A percentile compares a stretch with the other conserved stretches of the same genome.
phyloP scores from a whole-genome alignment of 2,113 vertebrate genomes.

The Hymenochirus boettgeri region DNA sequence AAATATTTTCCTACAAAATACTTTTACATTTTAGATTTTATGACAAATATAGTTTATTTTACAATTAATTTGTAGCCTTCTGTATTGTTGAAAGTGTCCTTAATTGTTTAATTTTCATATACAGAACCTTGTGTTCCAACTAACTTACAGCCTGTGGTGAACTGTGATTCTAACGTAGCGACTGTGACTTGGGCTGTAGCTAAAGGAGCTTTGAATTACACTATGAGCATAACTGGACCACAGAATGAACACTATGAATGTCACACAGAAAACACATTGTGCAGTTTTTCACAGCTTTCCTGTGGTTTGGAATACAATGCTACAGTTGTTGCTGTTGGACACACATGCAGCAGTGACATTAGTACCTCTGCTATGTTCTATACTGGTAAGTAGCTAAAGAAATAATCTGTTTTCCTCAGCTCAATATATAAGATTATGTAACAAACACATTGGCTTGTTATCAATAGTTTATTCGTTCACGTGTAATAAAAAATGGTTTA shows the following conservation, averaged over 20 bases:
- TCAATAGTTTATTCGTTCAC: no score
- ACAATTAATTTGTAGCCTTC: no score
- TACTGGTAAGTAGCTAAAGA: conserved; percentile 62
- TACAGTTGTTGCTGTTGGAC: conserved; percentile 51
- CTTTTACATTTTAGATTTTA: no score
- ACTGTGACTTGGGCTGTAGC: conserved; percentile 55
- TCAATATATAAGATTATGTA: no score
- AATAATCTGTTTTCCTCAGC: no score
- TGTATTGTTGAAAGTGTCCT: no score
- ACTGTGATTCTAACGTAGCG: conserved; percentile 54
- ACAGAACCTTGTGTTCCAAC: conserved; percentile 65
- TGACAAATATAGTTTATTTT: no score
- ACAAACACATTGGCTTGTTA: no score
- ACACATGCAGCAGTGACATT: conserved; percentile 51
- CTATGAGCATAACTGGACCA: conserved; percentile 47
- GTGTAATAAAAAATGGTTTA: no score
- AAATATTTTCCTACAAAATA: no score
- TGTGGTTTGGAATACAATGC: conserved; percentile 65
- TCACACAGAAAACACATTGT: conserved; percentile 45
- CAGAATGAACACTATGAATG: conserved; percentile 46
- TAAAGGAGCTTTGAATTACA: conserved; percentile 55
- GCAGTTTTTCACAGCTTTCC: conserved; percentile 47
- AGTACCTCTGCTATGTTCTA: conserved; percentile 47
- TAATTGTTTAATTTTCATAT: not conserved
- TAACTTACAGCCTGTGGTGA: conserved; percentile 36